These are phyloP conservation scores for Apolygus lucorum DNA, from an alignment of 1,140 invertebrate species.

Conservation along the genomic window DNA sequence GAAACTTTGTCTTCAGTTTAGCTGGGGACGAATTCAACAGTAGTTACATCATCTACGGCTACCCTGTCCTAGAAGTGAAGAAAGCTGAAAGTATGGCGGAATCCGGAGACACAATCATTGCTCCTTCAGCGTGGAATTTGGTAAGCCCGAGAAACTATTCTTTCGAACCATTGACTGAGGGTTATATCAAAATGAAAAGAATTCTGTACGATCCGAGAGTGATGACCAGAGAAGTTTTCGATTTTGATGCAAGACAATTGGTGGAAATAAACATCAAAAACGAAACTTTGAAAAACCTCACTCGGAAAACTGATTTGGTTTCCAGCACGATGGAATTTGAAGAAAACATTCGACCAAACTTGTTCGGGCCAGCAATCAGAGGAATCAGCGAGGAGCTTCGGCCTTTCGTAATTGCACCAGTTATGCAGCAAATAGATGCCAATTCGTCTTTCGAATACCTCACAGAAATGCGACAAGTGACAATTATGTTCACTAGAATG, in stretches of 20 bases:
- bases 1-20: slow-evolving; percentile 47
- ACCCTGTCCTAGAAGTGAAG: slow-evolving; percentile 53
- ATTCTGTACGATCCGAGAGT: slow-evolving; percentile 8
- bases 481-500: slow-evolving; percentile 57
- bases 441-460: slow-evolving; percentile 47
- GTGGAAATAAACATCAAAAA: slow-evolving; percentile 20
- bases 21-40: slow-evolving; percentile 45
- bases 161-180: background rate
- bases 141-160: slow-evolving; percentile 17
- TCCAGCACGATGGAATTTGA: slow-evolving; percentile 36
- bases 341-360: slow-evolving; percentile 39
- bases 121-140: slow-evolving; percentile 20
- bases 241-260: slow-evolving; percentile 3
- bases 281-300: slow-evolving; percentile 16
- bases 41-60: slow-evolving; percentile 50
- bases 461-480: slow-evolving; percentile 58
- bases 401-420: slow-evolving; percentile 49
- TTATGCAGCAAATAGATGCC: slow-evolving; percentile 42
- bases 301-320: slow-evolving; percentile 10
- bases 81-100: slow-evolving; percentile 28
- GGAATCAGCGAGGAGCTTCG: slow-evolving; percentile 39
- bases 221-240: slow-evolving; percentile 6
- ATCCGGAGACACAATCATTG: slow-evolving; percentile 26
- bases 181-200: slow-evolving; percentile 16
- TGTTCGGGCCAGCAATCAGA: background rate